Conservation (phyloP, 2,113 vertebrate genomes). For the Zapornia atra region DNA sequence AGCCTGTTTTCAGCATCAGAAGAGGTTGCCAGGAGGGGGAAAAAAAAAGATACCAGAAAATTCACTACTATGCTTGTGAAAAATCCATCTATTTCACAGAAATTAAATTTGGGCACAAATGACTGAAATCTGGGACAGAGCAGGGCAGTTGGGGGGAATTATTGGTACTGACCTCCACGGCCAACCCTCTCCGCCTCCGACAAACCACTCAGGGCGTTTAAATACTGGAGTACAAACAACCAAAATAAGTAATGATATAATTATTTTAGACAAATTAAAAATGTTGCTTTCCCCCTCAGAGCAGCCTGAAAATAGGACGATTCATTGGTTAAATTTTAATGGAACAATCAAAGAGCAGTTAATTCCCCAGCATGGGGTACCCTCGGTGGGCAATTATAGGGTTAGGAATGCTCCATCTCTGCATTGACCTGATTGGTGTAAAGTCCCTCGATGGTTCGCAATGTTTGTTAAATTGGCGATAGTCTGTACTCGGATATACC, state of each 20-base stretch:
- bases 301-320: slow-evolving; percentile 47
- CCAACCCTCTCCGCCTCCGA: background rate
- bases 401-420: slow-evolving; percentile 52
- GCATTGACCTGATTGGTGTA: slow-evolving; percentile 57
- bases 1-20: background rate
- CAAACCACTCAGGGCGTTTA: background rate
- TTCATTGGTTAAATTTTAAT: slow-evolving; percentile 69
- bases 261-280: slow-evolving; percentile 70
- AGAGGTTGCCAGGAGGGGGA: rapidly evolving
- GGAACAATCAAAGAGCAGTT: slow-evolving; percentile 70
- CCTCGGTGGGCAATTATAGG: slow-evolving; percentile 41
- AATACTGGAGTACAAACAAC: slow-evolving; percentile 42
- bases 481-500: slow-evolving; percentile 7
- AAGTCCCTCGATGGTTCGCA: slow-evolving; percentile 27
- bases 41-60: background rate
- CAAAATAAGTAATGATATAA: slow-evolving; percentile 62
- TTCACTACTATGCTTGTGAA: rapidly evolving
- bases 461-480: slow-evolving; percentile 47
- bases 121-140: background rate
- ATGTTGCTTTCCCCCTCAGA: slow-evolving; percentile 53
- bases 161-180: rapidly evolving
- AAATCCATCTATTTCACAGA: background rate
- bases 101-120: background rate
- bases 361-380: slow-evolving; percentile 54
- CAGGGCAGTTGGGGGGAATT: background rate